Base-by-base conservation (phyloP, 1,140 invertebrate species). In the Caenorhabditis remanei region DNA sequence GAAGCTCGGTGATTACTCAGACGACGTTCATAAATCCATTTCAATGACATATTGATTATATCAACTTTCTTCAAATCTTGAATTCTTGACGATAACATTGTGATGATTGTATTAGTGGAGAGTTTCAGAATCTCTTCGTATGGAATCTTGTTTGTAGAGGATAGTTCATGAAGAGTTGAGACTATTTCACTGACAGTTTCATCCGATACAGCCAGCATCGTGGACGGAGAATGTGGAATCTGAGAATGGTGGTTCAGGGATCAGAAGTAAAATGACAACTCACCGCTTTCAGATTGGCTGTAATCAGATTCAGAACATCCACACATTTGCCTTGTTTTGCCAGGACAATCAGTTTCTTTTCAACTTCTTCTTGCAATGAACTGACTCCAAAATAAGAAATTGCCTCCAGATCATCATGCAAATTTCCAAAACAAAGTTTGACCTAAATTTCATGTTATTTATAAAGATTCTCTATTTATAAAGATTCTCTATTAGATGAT, bases 1-100 rank as follows among this genome's bases (percentile, higher is more conserved):
- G 46, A 48, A 4, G 71, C 71, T 13, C 24, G 50, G 46, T 50
- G 71, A 79, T 79, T 46, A n/a, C 53, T 32, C 6, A 79, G 71
- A 50, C 46, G 71, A 79, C 71, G 43, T 50, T 79, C 71, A 53
- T 79, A 79, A 13, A 79, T 79, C 71, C 71, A 79, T 50, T 79
- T 79, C 71, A 79, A 53, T 11, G 71, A 50, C 46, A 79, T 79
- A 24, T 79, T 79, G 46, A 79, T 79, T 4, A 79, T 21, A 24
- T 79, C 71, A 13, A 79, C 7, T 24, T 79, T 79, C 46, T 50
- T 43, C 13, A 24, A 13, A n/a, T 79, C 71, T n/a, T n/a, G n/a
- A 79, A 79, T 50, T 79, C 46, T 4, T 9, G 71, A 21, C 0
- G 71, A 79, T 0, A 79, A 1, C 8, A 48, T 50, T 48, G 46